These are phyloP conservation scores for Muntiacus muntjak DNA, from an alignment of 2,113 vertebrate genomes.

Conservation along the genomic window DNA sequence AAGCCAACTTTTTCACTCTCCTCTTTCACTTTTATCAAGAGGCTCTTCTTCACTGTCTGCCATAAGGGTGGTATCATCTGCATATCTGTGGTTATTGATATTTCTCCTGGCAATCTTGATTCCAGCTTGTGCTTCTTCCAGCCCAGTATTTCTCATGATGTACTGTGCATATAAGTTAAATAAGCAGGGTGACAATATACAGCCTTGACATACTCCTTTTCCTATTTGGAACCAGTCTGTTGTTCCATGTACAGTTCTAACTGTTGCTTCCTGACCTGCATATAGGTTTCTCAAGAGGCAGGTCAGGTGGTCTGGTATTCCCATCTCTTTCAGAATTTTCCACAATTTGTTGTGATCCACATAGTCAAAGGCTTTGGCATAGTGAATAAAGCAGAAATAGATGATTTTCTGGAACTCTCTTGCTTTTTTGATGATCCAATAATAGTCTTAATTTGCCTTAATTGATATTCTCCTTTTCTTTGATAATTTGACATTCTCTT, in stretches of 20 bases:
- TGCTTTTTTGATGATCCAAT: neutral
- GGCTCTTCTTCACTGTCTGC: neutral
- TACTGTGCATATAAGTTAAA: neutral
- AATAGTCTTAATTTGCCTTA: neutral
- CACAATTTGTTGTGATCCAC: neutral
- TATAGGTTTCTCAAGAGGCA: neutral
- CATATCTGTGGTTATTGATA: neutral
- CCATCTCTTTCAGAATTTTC: neutral
- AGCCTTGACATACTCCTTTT: neutral
- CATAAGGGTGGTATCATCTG: neutral
- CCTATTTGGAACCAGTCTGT: neutral
- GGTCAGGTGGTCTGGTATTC: neutral
- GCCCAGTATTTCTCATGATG: neutral
- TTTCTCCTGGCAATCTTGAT: neutral
- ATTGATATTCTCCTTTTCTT: neutral
- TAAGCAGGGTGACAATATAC: neutral
- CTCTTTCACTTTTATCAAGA: neutral
- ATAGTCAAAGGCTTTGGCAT: neutral
- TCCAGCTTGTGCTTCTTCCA: neutral
- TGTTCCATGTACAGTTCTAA: neutral
- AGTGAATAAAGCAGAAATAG: neutral
- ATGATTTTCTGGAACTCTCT: neutral
- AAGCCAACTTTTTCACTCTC: neutral
- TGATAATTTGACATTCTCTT: neutral
- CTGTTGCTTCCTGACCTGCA: neutral